phyloP scores from a whole-genome alignment of 2,888 invertebrate genomes.

The Hedya salicella region DNA sequence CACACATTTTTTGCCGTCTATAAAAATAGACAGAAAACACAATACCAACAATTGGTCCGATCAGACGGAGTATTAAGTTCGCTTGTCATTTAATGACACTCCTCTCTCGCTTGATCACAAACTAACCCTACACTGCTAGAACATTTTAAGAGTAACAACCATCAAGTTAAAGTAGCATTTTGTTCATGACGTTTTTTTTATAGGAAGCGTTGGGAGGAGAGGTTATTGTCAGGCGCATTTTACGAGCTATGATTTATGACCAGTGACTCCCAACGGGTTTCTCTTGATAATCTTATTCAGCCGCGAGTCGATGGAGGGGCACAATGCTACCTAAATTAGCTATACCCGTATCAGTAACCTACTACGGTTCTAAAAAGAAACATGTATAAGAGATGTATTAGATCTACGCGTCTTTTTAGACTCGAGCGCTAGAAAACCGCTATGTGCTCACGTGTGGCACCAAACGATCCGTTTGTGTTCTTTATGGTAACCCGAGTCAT shows the following conservation, averaged over 20 bases:
- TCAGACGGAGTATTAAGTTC: slow-evolving; percentile 84
- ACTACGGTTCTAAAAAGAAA: slow-evolving; percentile 57
- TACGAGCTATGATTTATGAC: slow-evolving; percentile 85
- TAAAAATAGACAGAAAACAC: slow-evolving; percentile 77
- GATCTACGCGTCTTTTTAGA: not conserved
- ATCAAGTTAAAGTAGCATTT: slow-evolving; percentile 52
- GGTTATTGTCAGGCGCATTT: slow-evolving; percentile 82
- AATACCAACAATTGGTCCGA: slow-evolving; percentile 84
- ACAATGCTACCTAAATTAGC: slow-evolving; percentile 86
- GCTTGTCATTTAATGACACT: slow-evolving; percentile 82
- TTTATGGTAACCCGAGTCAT: slow-evolving; percentile 59
- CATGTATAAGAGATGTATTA: not conserved
- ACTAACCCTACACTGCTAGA: slow-evolving; percentile 24
- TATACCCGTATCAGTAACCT: slow-evolving; percentile 69
- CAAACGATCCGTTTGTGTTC: slow-evolving; percentile 67
- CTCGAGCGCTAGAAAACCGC: slow-evolving; percentile 60
- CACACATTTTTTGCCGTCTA: slow-evolving; percentile 69
- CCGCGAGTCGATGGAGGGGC: slow-evolving; percentile 75
- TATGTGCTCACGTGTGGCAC: slow-evolving; percentile 67
- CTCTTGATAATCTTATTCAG: slow-evolving; percentile 82
- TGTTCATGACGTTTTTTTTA: slow-evolving; percentile 46
- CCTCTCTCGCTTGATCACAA: slow-evolving; percentile 64
- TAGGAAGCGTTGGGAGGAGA: slow-evolving; percentile 76
- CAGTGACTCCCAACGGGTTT: slow-evolving; percentile 84
- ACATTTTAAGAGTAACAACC: slow-evolving; percentile 49